Evolutionary conservation across 1,140 invertebrate species (phyloP).

Genomic region (Lethrus apterus): DNA sequence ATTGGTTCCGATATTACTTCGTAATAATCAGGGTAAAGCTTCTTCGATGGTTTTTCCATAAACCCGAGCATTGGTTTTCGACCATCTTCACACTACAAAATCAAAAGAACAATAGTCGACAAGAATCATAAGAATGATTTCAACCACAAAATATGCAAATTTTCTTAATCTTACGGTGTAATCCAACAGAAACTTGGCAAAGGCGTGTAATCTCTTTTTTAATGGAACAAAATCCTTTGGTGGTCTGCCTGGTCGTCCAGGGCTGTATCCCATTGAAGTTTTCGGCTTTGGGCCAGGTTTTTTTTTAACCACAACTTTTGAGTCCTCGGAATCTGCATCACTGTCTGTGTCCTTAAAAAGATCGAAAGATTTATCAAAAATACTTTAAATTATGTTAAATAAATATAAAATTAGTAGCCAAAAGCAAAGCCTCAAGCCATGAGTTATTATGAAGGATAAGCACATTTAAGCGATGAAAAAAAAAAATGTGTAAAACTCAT

Average conservation of each 20-base stretch:
- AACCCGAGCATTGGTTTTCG: conserved; percentile 85
- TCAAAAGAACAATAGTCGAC: background rate
- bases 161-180: conserved; percentile 54
- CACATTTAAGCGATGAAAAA: conserved; percentile 2
- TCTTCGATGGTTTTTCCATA: conserved; percentile 93
- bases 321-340: conserved; percentile 45
- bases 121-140: background rate
- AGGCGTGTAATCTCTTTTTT: conserved; percentile 64
- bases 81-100: conserved; percentile 63
- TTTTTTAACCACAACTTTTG: conserved; percentile 17
- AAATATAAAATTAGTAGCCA: background rate
- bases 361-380: background rate
- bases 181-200: conserved; percentile 71
- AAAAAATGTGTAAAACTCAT: too few relatives aligned
- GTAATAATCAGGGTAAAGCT: conserved; percentile 94
- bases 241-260: conserved; percentile 35
- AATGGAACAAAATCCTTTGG: conserved; percentile 57
- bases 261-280: conserved; percentile 42
- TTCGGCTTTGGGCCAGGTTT: conserved; percentile 46
- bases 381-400: too few relatives aligned
- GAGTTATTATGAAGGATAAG: conserved; percentile 7
- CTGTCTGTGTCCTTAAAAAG: conserved; percentile 46
- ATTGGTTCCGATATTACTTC: conserved; percentile 90
- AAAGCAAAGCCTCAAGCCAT: conserved; percentile 4
- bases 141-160: background rate